phyloP scores from a whole-genome alignment of 2,113 vertebrate species.

The Periophthalmus modestus region DNA sequence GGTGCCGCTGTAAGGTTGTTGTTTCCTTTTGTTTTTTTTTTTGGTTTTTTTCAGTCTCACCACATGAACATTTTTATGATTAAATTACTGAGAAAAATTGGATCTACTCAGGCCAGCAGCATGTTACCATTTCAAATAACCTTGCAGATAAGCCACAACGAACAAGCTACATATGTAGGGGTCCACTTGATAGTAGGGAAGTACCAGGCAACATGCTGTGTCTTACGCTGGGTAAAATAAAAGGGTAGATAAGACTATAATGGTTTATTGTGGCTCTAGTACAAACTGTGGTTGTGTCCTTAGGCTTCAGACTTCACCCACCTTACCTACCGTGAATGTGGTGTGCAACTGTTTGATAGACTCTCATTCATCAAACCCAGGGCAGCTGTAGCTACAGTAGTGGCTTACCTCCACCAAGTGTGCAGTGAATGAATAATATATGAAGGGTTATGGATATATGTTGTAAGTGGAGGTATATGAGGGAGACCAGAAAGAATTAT shows the following conservation, averaged over 20 bases:
- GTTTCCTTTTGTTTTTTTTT: neutral
- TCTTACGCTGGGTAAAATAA: neutral
- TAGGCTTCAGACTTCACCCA: no score
- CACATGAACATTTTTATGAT: constrained; percentile 38
- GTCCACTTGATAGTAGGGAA: constrained; percentile 2
- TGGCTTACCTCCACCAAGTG: no score
- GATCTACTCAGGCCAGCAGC: neutral
- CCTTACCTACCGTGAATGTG: no score
- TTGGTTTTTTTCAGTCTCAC: constrained; percentile 20
- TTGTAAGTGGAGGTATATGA: no score
- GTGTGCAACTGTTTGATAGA: no score
- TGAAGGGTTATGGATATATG: no score
- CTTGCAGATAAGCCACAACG: neutral
- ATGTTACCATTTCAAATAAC: constrained; percentile 3
- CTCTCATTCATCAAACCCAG: no score
- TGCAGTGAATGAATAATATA: no score
- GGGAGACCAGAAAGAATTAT: no score
- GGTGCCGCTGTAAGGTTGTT: constrained; percentile 5
- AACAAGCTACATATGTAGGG: neutral
- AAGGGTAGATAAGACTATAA: neutral
- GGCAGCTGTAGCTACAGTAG: no score
- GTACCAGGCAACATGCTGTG: constrained; percentile 10
- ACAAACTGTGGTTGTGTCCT: no score
- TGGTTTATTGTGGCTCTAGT: no score
- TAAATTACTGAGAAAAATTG: constrained; percentile 47